Percentiles rank a stretch among this genome's conserved stretches.
These are phyloP conservation scores for Albula glossodonta DNA, from an alignment of 2,113 vertebrate genomes.

Conservation along the genomic window DNA sequence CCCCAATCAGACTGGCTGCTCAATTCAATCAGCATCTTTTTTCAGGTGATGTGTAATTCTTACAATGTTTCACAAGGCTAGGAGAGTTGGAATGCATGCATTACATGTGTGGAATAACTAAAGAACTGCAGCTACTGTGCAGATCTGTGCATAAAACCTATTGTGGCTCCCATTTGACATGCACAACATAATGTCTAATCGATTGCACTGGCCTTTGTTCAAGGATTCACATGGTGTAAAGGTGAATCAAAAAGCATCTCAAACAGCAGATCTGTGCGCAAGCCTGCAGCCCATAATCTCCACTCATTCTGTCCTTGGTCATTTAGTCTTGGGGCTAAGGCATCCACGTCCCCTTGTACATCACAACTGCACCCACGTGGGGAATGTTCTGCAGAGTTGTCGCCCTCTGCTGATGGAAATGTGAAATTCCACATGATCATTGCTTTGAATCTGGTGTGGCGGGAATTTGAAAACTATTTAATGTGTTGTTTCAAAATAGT, in stretches of 20 bases:
- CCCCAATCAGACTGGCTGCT: too few species aligned
- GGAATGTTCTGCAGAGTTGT: background rate
- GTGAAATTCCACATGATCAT: background rate
- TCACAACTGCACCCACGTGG: background rate
- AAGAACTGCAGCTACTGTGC: background rate
- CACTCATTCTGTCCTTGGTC: background rate
- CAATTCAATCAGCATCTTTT: too few species aligned
- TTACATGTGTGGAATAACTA: conserved; percentile 23
- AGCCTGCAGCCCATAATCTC: background rate
- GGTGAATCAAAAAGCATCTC: background rate
- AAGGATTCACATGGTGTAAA: background rate
- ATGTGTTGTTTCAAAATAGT: background rate
- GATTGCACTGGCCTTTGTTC: conserved; percentile 15
- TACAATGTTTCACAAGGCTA: background rate
- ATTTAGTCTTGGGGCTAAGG: background rate
- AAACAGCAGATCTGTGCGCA: background rate
- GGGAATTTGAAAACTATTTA: background rate
- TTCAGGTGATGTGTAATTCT: background rate
- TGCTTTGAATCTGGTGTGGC: background rate
- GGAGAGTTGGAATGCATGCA: background rate
- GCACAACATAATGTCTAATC: conserved; percentile 18
- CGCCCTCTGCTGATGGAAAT: conserved; percentile 22
- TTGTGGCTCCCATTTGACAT: conserved; percentile 19
- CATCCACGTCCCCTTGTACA: background rate
- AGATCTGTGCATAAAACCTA: conserved; percentile 16